These are phyloP conservation scores for Unio pictorum DNA, from an alignment of 2,888 invertebrate species.

Conservation along the genomic window DNA sequence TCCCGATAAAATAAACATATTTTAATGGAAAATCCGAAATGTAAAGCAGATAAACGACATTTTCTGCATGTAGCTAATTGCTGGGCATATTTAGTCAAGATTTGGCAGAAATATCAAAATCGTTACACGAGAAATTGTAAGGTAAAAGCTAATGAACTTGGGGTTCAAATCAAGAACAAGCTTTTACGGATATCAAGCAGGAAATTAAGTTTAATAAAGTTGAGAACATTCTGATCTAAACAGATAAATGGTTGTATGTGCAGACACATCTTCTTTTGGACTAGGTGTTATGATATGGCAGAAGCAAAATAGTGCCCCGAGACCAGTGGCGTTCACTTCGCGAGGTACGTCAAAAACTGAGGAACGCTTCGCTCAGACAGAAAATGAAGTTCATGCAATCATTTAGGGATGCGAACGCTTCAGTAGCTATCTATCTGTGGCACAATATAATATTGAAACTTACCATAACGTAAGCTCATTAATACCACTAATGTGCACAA, in stretches of 20 bases:
- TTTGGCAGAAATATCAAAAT: conserved; percentile 14
- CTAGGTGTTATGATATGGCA: conserved; percentile 3
- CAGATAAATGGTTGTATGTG: background rate
- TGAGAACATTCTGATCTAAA: conserved; percentile 3
- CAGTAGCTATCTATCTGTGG: too few relatives aligned
- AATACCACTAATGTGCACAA: too few relatives aligned
- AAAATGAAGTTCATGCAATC: too few relatives aligned
- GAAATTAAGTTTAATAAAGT: conserved; percentile 1
- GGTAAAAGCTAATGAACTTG: too few relatives aligned
- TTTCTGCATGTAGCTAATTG: conserved; percentile 28
- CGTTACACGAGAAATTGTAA: conserved; percentile 8
- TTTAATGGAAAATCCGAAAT: background rate
- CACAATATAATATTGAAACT: too few relatives aligned
- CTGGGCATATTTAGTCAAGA: conserved; percentile 12
- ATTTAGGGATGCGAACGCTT: too few relatives aligned
- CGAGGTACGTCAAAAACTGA: too few relatives aligned
- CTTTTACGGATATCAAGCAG: conserved; percentile 5
- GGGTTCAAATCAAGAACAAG: too few relatives aligned
- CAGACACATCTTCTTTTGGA: conserved; percentile 6
- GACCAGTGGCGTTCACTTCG: too few relatives aligned
- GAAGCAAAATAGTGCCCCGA: background rate
- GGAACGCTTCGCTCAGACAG: too few relatives aligned
- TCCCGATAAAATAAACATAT: conserved; percentile 8
- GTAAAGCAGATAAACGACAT: background rate
- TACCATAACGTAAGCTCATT: too few relatives aligned